Conservation (phyloP, 1,140 invertebrate species). For the Nautilus pompilius region DNA sequence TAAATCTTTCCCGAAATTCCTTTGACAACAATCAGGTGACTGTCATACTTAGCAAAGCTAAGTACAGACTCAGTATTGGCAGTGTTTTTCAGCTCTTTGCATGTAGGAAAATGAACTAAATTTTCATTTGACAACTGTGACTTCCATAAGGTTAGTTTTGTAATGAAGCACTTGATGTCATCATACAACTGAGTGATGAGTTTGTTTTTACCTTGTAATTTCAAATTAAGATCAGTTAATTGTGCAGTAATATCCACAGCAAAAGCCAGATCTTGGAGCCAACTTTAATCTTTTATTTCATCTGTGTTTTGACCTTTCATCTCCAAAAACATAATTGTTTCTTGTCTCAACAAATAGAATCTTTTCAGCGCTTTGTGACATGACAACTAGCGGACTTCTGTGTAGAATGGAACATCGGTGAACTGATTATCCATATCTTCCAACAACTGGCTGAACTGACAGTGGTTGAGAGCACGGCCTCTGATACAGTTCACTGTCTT, state of each 20-base stretch:
- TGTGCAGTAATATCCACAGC: conserved; percentile 8
- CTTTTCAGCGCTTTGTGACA: conserved; percentile 1
- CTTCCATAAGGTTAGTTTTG: conserved; percentile 10
- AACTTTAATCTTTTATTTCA: conserved; percentile 16
- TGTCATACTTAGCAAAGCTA: conserved; percentile 10
- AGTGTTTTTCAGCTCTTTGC: conserved; percentile 9
- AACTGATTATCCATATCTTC: conserved; percentile 14
- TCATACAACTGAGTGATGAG: conserved; percentile 15
- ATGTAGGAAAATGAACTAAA: conserved; percentile 11
- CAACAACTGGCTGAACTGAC: conserved; percentile 6
- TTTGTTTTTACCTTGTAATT: conserved; percentile 4
- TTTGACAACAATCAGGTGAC: conserved; percentile 10
- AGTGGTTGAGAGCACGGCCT: conserved; percentile 11
- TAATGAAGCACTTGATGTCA: conserved; percentile 12
- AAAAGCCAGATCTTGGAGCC: conserved; percentile 11
- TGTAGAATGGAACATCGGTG: conserved; percentile 10
- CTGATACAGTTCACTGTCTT: conserved; percentile 10
- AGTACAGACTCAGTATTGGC: conserved; percentile 6
- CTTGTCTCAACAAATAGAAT: conserved; percentile 3
- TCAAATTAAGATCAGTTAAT: conserved; percentile 11
- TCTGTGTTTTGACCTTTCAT: conserved; percentile 10
- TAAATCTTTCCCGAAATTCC: conserved; percentile 11
- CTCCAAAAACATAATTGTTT: conserved; percentile 12
- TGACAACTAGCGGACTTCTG: background rate
- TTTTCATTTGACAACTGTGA: conserved; percentile 12